A percentile compares a stretch with the other conserved stretches of the same genome.
phyloP scores from a whole-genome alignment of 2,797 vertebrate species.

The Rhinogobio ventralis region DNA sequence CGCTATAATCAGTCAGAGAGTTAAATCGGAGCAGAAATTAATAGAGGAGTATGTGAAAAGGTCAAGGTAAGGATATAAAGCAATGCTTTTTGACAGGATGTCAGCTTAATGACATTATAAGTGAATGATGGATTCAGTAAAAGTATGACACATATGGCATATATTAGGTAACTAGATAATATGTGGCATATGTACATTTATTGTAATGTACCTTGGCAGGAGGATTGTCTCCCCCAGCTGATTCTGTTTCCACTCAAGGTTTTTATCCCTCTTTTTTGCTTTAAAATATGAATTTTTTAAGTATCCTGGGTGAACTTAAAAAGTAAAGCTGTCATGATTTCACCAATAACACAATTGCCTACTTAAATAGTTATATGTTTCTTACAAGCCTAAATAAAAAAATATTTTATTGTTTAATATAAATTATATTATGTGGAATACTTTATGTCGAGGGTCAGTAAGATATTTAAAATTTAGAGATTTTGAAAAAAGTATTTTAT shows the following conservation, averaged over 20 bases:
- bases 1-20: not conserved
- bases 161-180: not conserved
- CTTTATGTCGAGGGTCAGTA: not conserved
- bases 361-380: not conserved
- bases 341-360: not conserved
- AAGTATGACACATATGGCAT: not conserved
- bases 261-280: not conserved
- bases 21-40: constrained; percentile 30
- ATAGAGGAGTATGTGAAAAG: constrained; percentile 15
- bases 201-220: not conserved
- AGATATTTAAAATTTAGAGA: not conserved
- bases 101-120: constrained; percentile 13
- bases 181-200: not conserved
- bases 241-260: not conserved
- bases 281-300: too few relatives aligned
- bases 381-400: not conserved
- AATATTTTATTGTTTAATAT: not conserved
- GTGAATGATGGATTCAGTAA: not conserved
- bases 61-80: constrained; percentile 21
- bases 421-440: not conserved
- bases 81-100: constrained; percentile 12
- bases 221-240: not conserved
- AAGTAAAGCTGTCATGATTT: not conserved
- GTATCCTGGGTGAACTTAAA: not conserved
- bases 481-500: not conserved